A percentile compares a stretch with the other conserved stretches of the same genome.
Evolutionary conservation across 2,888 invertebrate genomes (phyloP).

Genomic region (Epinotia demarniana): DNA sequence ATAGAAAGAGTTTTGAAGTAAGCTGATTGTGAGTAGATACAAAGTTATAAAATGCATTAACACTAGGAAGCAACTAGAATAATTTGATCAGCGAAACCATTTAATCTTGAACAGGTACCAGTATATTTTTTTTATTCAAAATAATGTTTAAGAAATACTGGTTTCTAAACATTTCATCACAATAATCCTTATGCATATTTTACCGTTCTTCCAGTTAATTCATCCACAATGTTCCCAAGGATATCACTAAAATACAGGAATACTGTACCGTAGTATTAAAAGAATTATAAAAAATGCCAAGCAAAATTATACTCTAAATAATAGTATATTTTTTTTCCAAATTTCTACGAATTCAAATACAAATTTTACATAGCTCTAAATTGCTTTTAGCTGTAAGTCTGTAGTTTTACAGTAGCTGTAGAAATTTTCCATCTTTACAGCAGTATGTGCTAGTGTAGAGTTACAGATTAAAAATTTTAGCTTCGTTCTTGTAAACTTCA

Average conservation of each 20-base stretch:
- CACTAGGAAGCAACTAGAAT: background rate
- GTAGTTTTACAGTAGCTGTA: background rate
- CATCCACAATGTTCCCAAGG: background rate
- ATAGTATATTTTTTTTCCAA: constrained; percentile 17
- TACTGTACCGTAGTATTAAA: background rate
- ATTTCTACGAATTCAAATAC: constrained; percentile 17
- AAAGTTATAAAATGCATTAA: background rate
- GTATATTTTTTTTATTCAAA: too few relatives aligned
- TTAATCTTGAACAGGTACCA: background rate
- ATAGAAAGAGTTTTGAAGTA: background rate
- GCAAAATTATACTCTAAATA: constrained; percentile 9
- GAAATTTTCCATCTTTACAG: background rate
- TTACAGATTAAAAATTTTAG: background rate
- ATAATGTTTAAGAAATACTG: too few relatives aligned
- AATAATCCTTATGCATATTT: background rate
- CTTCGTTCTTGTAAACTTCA: background rate
- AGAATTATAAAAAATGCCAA: constrained; percentile 23
- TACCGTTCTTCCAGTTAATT: constrained; percentile 10
- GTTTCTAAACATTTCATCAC: background rate
- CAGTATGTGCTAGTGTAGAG: background rate
- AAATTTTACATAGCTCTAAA: constrained; percentile 17
- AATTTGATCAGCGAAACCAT: background rate
- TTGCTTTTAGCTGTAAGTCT: constrained; percentile 9
- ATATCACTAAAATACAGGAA: constrained; percentile 8
- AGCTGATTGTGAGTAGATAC: background rate